Evolutionary conservation across 2,797 vertebrate genomes (phyloP).

Genomic region (Acestrorhynchus altus): DNA sequence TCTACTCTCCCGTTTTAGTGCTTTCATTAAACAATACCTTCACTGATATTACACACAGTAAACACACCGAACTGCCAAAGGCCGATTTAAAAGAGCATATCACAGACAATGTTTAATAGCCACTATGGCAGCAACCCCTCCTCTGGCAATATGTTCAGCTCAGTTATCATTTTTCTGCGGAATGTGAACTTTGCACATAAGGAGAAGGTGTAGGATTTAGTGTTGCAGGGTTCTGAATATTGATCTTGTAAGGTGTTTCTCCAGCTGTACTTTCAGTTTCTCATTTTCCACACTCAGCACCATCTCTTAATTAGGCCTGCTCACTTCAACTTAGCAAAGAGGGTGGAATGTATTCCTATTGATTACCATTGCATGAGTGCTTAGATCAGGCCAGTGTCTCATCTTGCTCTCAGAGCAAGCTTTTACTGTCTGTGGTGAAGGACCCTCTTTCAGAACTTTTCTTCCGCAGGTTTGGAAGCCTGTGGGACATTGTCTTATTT

Average conservation of each 20-base stretch:
- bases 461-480: neutral
- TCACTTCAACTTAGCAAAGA: constrained; percentile 24
- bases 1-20: too few species aligned
- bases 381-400: neutral
- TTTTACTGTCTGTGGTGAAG: constrained; percentile 1
- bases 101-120: neutral
- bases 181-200: neutral
- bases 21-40: too few species aligned
- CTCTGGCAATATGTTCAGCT: neutral
- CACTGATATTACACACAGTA: too few species aligned
- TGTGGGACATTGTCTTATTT: neutral
- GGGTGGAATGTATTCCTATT: constrained; percentile 30
- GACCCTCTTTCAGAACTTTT: neutral
- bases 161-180: neutral
- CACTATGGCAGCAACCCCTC: neutral
- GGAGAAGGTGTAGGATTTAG: too few species aligned
- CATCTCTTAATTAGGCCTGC: constrained; percentile 40
- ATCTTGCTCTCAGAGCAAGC: neutral
- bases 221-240: neutral
- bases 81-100: neutral
- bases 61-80: too few species aligned
- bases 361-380: constrained; percentile 9
- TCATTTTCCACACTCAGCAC: constrained; percentile 20
- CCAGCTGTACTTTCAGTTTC: neutral
- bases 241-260: constrained; percentile 4